phyloP scores from a whole-genome alignment of 2,888 invertebrate species.

The Drosophila ezoana region DNA sequence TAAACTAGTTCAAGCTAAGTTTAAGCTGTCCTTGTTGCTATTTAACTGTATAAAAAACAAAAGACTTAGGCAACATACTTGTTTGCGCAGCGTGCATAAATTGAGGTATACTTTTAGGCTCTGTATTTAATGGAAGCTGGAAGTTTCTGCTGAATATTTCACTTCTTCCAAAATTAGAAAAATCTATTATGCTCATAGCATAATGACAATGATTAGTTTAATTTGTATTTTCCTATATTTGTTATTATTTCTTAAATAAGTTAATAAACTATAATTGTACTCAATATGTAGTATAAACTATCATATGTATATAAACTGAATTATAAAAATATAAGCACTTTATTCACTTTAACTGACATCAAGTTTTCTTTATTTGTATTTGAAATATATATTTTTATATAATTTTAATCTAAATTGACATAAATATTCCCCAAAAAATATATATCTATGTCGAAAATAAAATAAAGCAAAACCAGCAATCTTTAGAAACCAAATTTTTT shows the following conservation, averaged over 20 bases:
- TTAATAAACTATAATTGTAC: too few relatives aligned
- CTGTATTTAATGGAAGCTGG: not conserved
- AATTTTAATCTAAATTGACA: too few relatives aligned
- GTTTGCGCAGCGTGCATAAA: not conserved
- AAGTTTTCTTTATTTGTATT: not conserved
- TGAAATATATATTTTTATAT: not conserved
- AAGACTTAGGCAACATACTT: slow-evolving; percentile 68
- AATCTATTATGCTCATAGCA: not conserved
- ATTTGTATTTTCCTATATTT: slow-evolving; percentile 4
- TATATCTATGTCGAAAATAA: too few relatives aligned
- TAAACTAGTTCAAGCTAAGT: not conserved
- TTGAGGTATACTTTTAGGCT: slow-evolving; percentile 44
- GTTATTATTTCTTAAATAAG: too few relatives aligned
- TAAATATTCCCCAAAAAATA: too few relatives aligned
- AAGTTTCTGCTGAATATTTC: not conserved
- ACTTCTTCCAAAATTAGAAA: too few relatives aligned
- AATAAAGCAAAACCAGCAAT: too few relatives aligned
- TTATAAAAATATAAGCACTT: too few relatives aligned
- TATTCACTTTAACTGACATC: too few relatives aligned
- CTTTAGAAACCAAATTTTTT: too few relatives aligned
- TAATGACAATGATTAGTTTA: not conserved
- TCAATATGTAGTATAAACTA: too few relatives aligned
- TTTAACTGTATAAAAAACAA: slow-evolving; percentile 38
- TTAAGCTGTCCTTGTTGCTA: not conserved
- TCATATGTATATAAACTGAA: too few relatives aligned